Evolutionary conservation across 1,140 invertebrate species (phyloP).

Genomic region (Euglossa dilemma): DNA sequence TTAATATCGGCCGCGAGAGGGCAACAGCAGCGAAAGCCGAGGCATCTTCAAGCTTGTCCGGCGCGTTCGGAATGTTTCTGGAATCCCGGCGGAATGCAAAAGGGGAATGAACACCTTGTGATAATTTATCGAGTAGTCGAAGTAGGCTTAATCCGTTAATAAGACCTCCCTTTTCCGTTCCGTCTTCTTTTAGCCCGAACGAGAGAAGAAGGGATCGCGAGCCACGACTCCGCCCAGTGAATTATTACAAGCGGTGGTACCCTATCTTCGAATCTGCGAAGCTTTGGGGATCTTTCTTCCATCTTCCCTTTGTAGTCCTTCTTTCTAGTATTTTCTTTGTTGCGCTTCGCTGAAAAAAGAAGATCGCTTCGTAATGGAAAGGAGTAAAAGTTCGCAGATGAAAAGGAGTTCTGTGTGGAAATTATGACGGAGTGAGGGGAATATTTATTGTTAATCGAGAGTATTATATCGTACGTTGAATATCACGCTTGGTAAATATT

Average conservation of each 20-base stretch:
- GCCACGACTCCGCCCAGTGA: slow-evolving; percentile 63
- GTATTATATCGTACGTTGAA: too few relatives aligned
- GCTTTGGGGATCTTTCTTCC: slow-evolving; percentile 56
- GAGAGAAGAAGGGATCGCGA: slow-evolving; percentile 55
- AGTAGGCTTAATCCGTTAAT: slow-evolving; percentile 72
- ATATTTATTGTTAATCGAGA: too few relatives aligned
- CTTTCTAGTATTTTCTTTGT: slow-evolving; percentile 5
- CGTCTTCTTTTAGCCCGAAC: slow-evolving; percentile 26
- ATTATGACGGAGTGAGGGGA: too few relatives aligned
- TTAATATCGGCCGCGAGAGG: slow-evolving; percentile 9
- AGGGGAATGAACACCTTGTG: slow-evolving; percentile 58
- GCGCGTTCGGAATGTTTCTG: slow-evolving; percentile 43
- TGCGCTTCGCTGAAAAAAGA: slow-evolving; percentile 6
- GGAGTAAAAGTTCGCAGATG: too few relatives aligned
- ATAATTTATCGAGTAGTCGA: slow-evolving; percentile 70
- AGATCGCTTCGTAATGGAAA: not conserved
- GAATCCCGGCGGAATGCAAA: slow-evolving; percentile 55
- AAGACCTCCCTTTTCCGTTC: slow-evolving; percentile 54
- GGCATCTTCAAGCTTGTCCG: not conserved
- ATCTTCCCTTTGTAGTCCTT: slow-evolving; percentile 15
- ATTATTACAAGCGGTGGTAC: slow-evolving; percentile 66
- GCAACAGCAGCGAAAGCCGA: not conserved
- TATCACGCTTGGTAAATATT: too few relatives aligned
- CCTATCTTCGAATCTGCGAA: slow-evolving; percentile 69
- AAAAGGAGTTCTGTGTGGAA: too few relatives aligned